These are phyloP conservation scores for Anser brachyrhynchus DNA, from an alignment of 2,113 vertebrate genomes.

Conservation along the genomic window DNA sequence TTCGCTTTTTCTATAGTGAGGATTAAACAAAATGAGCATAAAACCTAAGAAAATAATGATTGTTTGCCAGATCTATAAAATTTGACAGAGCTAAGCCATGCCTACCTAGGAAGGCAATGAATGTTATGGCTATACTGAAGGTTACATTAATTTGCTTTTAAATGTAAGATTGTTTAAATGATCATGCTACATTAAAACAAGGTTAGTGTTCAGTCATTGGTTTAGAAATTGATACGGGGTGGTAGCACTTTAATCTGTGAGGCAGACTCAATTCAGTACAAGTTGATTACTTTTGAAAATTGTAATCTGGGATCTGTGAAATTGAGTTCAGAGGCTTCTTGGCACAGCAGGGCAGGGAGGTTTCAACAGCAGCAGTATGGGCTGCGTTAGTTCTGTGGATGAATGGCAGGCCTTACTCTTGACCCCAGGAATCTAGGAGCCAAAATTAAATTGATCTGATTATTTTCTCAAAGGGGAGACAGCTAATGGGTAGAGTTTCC, in stretches of 20 bases:
- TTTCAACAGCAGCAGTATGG: fast-evolving
- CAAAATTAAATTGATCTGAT: neutral
- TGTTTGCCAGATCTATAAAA: neutral
- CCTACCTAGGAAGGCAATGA: neutral
- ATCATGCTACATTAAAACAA: neutral
- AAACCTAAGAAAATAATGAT: neutral
- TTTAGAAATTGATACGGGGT: neutral
- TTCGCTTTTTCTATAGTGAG: neutral
- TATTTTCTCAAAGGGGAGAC: neutral
- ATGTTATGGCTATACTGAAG: neutral
- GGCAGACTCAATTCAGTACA: neutral
- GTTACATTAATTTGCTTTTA: neutral
- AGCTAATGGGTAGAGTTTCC: fast-evolving
- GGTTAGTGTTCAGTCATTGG: neutral
- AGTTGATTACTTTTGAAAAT: neutral
- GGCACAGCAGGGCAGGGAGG: neutral
- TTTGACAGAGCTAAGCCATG: neutral
- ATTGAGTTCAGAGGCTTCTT: neutral
- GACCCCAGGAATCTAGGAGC: neutral
- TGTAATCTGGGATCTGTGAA: neutral
- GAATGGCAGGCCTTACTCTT: neutral
- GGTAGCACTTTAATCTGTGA: neutral
- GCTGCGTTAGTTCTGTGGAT: neutral
- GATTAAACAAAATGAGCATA: neutral
- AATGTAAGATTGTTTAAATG: neutral